These are phyloP conservation scores for Schizaphis graminum DNA, from an alignment of 2,888 invertebrate genomes.

Conservation along the genomic window DNA sequence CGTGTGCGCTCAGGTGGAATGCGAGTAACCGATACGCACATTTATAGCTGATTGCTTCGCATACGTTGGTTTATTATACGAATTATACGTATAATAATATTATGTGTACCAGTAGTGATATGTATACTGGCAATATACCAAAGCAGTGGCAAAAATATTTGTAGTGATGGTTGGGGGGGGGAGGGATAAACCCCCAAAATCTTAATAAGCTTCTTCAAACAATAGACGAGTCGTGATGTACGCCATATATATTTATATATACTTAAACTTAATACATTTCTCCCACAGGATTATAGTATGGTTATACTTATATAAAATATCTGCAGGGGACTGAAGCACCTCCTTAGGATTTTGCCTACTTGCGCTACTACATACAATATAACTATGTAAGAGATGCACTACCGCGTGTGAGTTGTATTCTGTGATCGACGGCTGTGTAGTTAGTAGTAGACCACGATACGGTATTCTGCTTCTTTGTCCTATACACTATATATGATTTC, in stretches of 20 bases:
- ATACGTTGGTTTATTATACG: background rate
- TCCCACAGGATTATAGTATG: background rate
- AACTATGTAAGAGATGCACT: background rate
- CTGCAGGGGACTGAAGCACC: background rate
- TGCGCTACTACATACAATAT: background rate
- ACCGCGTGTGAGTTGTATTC: background rate
- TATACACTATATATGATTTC: background rate
- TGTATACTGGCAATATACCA: background rate
- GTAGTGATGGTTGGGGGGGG: background rate
- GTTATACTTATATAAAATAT: background rate
- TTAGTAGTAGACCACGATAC: background rate
- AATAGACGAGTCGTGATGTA: background rate
- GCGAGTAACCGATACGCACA: background rate
- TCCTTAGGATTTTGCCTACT: background rate
- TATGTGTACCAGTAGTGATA: background rate
- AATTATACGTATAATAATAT: background rate
- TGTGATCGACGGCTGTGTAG: background rate
- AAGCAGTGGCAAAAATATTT: background rate
- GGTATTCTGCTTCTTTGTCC: background rate
- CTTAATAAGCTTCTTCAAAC: background rate
- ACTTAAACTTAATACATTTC: background rate
- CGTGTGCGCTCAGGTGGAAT: slow-evolving; percentile 11
- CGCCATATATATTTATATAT: background rate
- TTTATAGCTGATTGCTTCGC: background rate
- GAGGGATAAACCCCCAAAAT: background rate